Evolutionary conservation across 2,113 vertebrate species (phyloP).

Genomic region (Todiramphus chloris): DNA sequence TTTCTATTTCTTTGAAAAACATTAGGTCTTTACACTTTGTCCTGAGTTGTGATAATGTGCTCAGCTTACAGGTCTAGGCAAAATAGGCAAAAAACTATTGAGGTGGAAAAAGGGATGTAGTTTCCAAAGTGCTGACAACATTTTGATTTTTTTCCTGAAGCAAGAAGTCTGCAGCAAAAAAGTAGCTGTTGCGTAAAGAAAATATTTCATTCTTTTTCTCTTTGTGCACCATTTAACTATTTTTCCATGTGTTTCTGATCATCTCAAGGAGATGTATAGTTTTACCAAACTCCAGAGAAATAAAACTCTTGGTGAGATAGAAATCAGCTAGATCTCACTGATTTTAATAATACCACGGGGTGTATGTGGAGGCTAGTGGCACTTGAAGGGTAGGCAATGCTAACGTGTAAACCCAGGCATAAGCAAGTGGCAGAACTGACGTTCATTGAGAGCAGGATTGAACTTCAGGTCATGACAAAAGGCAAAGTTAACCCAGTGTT

Average conservation of each 20-base stretch:
- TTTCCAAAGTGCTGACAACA: constrained; percentile 1
- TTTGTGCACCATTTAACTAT: constrained; percentile 10
- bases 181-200: constrained; percentile 1
- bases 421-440: background rate
- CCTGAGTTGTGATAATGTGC: background rate
- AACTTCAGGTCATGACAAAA: background rate
- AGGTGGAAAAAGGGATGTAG: background rate
- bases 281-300: constrained; percentile 11
- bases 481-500: background rate
- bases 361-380: background rate
- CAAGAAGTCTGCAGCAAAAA: constrained; percentile 7
- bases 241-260: constrained; percentile 54
- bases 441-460: background rate
- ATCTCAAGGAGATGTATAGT: background rate
- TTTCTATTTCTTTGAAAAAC: constrained; percentile 4
- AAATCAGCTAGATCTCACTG: background rate
- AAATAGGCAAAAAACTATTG: background rate
- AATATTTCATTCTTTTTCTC: background rate
- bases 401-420: background rate
- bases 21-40: background rate
- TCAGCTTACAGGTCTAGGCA: background rate
- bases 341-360: background rate
- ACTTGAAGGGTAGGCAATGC: background rate
- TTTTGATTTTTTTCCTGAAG: background rate
- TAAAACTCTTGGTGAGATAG: background rate